Evolutionary conservation across 2,113 vertebrate genomes (phyloP), one percentile per base, ranked within the genome.

Genomic region (Equus quagga): DNA sequence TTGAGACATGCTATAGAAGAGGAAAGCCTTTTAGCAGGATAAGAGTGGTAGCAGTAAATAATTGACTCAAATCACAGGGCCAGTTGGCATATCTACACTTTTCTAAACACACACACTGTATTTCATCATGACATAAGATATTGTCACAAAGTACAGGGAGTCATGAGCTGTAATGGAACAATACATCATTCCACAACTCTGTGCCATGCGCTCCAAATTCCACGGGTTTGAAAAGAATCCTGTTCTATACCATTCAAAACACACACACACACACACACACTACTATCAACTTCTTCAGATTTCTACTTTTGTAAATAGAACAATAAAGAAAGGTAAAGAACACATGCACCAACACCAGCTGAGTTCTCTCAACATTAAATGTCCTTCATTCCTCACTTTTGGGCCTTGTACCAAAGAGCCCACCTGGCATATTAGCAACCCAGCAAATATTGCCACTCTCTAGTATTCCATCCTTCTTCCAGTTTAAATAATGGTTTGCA

Each of bases 401-500:
- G n/a, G 75, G 87, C 91, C 93, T 97, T 96, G 80, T 81, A 89
- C 58, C 86, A 94, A 91, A 87, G 36, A 93, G 51, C n/a, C 36
- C 3, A 2, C 54, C 82, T 92, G 58, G 80, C 36, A 89, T 46
- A 96, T 95, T 58, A 93, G 75, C 78, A 94, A 83, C 86, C 65
- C 62, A 49, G 8, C 80, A 96, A 97, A 96, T 58, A 76, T 17
- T 91, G 62, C 69, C 70, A 88, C 93, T 90, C 44, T 89, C n/a
- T 8, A 80, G 26, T 73, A 56, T 54, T 65, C 80, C 49, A n/a
- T 69, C 69, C 83, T 95, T 95, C 33, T 72, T 96, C 49, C 54
- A 96, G 96, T 96, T 97, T 97, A 96, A 96, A 97, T 97, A 96
- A 96, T 86, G 95, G 62, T 96, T 96, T 95, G 92, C 96, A 98